Base-by-base conservation (phyloP, 2,888 invertebrate species). In the Amphipoea oculea region DNA sequence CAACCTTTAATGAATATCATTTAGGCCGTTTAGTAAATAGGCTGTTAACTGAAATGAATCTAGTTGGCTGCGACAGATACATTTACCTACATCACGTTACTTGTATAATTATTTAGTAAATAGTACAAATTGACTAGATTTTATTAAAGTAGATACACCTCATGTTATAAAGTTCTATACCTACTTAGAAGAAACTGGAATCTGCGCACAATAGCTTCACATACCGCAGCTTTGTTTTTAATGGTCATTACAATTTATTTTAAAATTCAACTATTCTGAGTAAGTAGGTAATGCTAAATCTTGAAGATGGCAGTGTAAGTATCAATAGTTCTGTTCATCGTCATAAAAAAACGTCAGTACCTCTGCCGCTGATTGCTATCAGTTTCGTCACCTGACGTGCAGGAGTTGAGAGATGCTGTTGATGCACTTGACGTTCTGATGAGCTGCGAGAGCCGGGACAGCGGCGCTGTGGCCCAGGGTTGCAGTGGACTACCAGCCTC, bases 381-480 rank as follows among this genome's bases (percentile, higher is more conserved):
- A 11, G 94, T 92, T 11, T 90, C 89, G 12, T 95, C 94, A 6
- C 85, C 85, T 20, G 96, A 95, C 2, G 91, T 90, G 9, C 91
- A 88, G 0, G 96, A 95, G 36, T 92, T 90, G 36, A 94, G 89
- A 0, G 96, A 96, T 1, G 93, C 90, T 0, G 95, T 94, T 2
- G 96, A 95, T 0, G 91, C 94, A 77, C 95, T 96, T 23, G 94
- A 90, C 0, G 96, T 94, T 23, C 95, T 91, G 54, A 96, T 95
- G 66, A 96, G 91, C 4, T 93, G 92, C 0, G 96, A 96, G 11
- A 96, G 91, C 7, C 94, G 91, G 0, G 96, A 95, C 36, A 97
- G 90, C 0, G 95, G 93, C 0, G 96, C 96, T 2, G 97, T 96
- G 12, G 97, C 97, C 97, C 96, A 97, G 1, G 94, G 96, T 86